A percentile compares a stretch with the other conserved stretches of the same genome.
phyloP scores from a whole-genome alignment of 2,797 vertebrate species.

The Rhadinocentrus ornatus region DNA sequence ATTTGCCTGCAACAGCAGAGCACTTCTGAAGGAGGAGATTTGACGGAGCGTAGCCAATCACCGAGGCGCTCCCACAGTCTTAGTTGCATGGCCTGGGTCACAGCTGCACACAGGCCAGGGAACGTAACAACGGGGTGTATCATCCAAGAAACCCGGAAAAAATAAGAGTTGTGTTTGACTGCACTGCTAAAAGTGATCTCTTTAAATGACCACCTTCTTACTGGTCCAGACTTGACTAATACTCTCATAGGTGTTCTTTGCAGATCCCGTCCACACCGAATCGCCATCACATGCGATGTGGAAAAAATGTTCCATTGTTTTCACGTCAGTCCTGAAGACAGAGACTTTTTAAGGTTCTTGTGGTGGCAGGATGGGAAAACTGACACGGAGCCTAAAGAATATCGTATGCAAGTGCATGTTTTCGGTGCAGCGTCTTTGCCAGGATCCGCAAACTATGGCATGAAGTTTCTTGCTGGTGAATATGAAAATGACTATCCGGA shows the following conservation, averaged over 20 bases:
- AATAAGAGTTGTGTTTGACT: not conserved
- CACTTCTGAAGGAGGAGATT: too few relatives aligned
- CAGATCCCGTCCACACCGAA: not conserved
- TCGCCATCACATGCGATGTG: not conserved
- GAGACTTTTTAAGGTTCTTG: not conserved
- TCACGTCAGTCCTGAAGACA: not conserved
- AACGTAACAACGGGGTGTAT: not conserved
- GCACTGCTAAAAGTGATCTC: not conserved
- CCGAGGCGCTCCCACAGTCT: too few relatives aligned
- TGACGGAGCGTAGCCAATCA: too few relatives aligned
- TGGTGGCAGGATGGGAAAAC: conserved; percentile 4
- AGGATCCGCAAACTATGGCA: conserved; percentile 3
- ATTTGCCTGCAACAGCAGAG: too few relatives aligned
- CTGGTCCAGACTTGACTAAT: conserved; percentile 12
- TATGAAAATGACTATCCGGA: not conserved
- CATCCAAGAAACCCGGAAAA: not conserved
- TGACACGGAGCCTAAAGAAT: conserved; percentile 1
- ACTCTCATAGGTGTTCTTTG: not conserved
- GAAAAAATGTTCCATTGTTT: not conserved
- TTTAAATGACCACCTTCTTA: conserved; percentile 5
- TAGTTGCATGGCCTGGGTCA: too few relatives aligned
- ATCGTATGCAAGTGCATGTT: conserved; percentile 1
- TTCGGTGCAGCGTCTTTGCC: not conserved
- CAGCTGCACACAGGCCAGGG: too few relatives aligned
- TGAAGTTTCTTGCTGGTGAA: not conserved